A percentile compares a stretch with the other conserved stretches of the same genome.
phyloP scores from a whole-genome alignment of 92 coral and sea anemone species.

The Nematostella vectensis region DNA sequence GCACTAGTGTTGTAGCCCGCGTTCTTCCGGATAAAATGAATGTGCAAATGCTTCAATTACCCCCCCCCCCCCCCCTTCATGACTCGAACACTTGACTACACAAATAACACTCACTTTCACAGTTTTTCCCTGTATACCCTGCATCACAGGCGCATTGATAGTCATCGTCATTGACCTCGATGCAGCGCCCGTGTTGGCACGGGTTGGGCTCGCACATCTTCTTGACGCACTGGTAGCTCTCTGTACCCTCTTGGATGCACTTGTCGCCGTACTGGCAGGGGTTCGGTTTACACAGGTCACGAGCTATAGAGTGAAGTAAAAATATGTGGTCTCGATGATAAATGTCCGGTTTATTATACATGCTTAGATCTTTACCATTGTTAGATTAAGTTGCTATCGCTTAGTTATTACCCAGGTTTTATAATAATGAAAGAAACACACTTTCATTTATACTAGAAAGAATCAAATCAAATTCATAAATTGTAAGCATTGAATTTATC shows the following conservation, averaged over 20 bases:
- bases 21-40: too few relatives aligned
- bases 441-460: too few relatives aligned
- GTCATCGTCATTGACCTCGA: slow-evolving; percentile 79
- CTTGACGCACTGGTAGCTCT: slow-evolving; percentile 94
- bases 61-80: too few relatives aligned
- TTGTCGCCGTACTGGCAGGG: slow-evolving; percentile 96
- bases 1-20: too few relatives aligned
- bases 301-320: slow-evolving; percentile 33
- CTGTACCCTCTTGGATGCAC: slow-evolving; percentile 73
- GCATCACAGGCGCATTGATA: slow-evolving; percentile 74
- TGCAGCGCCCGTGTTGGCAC: slow-evolving; percentile 81
- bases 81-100: too few relatives aligned
- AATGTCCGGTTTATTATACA: too few relatives aligned
- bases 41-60: too few relatives aligned
- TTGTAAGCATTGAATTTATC: too few relatives aligned
- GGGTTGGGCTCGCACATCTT: slow-evolving; percentile 94
- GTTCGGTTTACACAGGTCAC: slow-evolving; percentile 90
- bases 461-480: too few relatives aligned
- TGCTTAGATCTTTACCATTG: background rate
- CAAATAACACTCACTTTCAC: slow-evolving; percentile 82
- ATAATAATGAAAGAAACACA: too few relatives aligned
- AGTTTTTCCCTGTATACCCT: slow-evolving; percentile 66
- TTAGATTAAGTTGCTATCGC: background rate
- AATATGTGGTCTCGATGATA: background rate
- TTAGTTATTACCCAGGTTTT: too few relatives aligned